Evolutionary conservation across 2,113 vertebrate genomes (phyloP).

Genomic region (Epinephelus fuscoguttatus): DNA sequence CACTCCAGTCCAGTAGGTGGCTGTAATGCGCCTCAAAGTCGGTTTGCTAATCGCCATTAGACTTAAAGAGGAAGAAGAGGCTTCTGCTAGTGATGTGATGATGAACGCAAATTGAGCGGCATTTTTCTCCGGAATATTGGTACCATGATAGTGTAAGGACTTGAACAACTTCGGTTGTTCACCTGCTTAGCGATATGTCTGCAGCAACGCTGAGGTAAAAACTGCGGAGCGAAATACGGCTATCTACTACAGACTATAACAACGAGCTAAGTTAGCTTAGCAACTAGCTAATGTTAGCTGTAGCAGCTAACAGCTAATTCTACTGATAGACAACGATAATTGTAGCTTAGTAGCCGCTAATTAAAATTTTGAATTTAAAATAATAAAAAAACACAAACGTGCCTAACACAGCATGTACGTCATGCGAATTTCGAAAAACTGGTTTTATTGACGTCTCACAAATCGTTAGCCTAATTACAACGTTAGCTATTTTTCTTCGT

Average conservation of each 20-base stretch:
- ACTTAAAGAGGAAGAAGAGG: too few relatives aligned
- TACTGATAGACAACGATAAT: neutral
- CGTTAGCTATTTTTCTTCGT: neutral
- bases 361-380: too few relatives aligned
- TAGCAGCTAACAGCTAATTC: conserved; percentile 31
- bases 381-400: neutral
- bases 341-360: neutral
- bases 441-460: neutral
- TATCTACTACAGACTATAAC: neutral
- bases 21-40: too few relatives aligned
- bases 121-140: neutral
- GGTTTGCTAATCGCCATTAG: too few relatives aligned
- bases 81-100: too few relatives aligned
- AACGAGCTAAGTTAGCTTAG: conserved; percentile 26
- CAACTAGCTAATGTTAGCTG: conserved; percentile 10
- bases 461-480: too few relatives aligned
- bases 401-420: fast-evolving
- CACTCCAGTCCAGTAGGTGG: too few relatives aligned
- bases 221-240: neutral
- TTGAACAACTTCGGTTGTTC: conserved; percentile 6
- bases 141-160: conserved; percentile 20
- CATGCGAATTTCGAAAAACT: fast-evolving
- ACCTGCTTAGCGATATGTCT: conserved; percentile 45
- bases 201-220: conserved; percentile 72
- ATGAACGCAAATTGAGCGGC: neutral